Percentiles rank a stretch among this genome's conserved stretches.
phyloP scores from a whole-genome alignment of 2,888 invertebrate genomes.

The Drosophila pegasa region DNA sequence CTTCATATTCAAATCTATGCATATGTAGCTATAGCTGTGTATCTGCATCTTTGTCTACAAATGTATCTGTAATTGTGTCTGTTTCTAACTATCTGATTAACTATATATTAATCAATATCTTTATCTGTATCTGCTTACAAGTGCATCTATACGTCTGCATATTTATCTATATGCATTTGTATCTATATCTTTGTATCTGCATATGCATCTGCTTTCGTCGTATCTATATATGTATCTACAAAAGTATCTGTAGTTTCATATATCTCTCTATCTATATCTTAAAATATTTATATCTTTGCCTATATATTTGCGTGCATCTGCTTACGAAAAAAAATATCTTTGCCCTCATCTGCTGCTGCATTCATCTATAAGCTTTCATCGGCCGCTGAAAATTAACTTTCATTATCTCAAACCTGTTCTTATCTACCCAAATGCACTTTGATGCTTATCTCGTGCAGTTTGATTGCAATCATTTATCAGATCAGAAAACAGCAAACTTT shows the following conservation, averaged over 20 bases:
- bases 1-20: neutral
- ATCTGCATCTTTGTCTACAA: neutral
- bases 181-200: neutral
- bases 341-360: neutral
- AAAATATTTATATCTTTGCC: too few species aligned
- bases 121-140: neutral
- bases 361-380: neutral
- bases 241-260: neutral
- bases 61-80: neutral
- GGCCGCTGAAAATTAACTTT: neutral
- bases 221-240: neutral
- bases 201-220: too few species aligned
- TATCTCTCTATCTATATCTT: neutral
- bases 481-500: neutral
- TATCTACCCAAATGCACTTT: conserved; percentile 4
- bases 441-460: neutral
- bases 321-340: neutral
- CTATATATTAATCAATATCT: neutral
- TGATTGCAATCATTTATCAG: conserved; percentile 5
- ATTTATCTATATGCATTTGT: too few species aligned
- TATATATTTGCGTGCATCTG: neutral
- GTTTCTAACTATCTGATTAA: neutral
- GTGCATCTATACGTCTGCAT: neutral
- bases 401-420: conserved; percentile 4
- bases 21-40: neutral